Evolutionary conservation across 2,797 vertebrate genomes (phyloP), one percentile per base, ranked within the genome.

Genomic region (Synaphobranchus kaupii): DNA sequence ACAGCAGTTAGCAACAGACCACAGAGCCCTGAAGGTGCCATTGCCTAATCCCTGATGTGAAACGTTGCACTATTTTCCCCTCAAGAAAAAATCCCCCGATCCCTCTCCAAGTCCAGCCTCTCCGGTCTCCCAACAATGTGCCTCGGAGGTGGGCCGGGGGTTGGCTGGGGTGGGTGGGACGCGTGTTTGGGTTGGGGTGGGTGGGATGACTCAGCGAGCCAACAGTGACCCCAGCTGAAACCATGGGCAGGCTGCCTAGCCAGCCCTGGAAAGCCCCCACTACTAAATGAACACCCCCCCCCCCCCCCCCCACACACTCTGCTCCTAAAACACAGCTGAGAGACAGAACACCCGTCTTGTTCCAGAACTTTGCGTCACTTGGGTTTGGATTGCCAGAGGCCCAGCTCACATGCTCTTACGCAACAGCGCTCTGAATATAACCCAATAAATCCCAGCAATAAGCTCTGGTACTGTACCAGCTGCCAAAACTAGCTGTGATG

Each of bases 181-280:
- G 31, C 31, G 13, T 73, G 28, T 31, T 73, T 73, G 28, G 73
- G 34, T 78, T 25, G 34, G 73, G 73, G 20, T 78, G 76, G 76
- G 76, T 9, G 63, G 52, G 85, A 54, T 88, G 88, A 88, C 81
- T 86, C 88, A 86, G 52, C 50, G 52, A 84, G 81, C 52, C 50
- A 82, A 63, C 50, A 50, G 28, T 84, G 85, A 86, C 82, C 81
- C 85, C 39, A 83, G 78, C 63, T 31, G 20, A 73, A 86, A 63
- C 85, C 63, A 1, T 63, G 48, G 87, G 68, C 68, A n/a, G 8
- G 54, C 25, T 44, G 63, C 54, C 60, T 78, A 84, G 28, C 52
- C 60, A 44, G 48, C 5, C 2, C 85, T 84, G 88, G 88, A 88
- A 86, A 84, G 85, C 81, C 88, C 86, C 88, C 63, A 28, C 52